A percentile compares a stretch with the other conserved stretches of the same genome.
These are phyloP conservation scores for Halcyon badia DNA, from an alignment of 2,797 vertebrate genomes.

Conservation along the genomic window DNA sequence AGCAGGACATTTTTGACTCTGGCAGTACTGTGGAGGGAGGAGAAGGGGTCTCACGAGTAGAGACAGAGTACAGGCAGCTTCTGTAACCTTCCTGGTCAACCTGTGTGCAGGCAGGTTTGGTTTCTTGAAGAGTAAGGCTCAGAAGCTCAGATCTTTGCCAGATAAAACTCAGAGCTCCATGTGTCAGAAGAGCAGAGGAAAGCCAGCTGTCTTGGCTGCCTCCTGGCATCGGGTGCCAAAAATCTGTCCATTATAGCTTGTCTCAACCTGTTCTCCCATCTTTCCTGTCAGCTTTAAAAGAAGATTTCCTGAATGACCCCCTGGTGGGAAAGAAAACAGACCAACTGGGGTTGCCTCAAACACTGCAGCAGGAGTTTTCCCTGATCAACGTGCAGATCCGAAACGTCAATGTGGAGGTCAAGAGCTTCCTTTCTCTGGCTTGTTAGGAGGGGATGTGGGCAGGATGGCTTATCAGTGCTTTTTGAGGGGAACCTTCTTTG, in stretches of 20 bases:
- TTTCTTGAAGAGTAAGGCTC: background rate
- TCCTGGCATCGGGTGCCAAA: background rate
- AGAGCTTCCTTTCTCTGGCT: background rate
- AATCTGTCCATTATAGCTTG: background rate
- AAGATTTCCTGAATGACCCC: slow-evolving; percentile 78
- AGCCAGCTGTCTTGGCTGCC: background rate
- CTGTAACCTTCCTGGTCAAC: background rate
- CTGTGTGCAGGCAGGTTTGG: background rate
- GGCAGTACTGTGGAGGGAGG: background rate
- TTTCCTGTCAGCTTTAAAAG: slow-evolving; percentile 82
- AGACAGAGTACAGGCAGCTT: background rate
- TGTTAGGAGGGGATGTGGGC: background rate
- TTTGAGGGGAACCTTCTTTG: background rate
- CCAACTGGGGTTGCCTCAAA: slow-evolving; percentile 90
- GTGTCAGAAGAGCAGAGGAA: background rate
- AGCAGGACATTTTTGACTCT: background rate
- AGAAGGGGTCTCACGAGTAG: background rate
- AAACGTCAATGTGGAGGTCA: slow-evolving; percentile 96
- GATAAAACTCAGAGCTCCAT: background rate
- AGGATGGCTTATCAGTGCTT: background rate
- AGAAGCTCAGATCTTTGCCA: background rate
- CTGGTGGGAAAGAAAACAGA: slow-evolving; percentile 82
- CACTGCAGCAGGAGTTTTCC: slow-evolving; percentile 97
- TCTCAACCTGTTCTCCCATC: background rate
- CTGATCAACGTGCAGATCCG: slow-evolving; percentile 97